Base-by-base conservation (phyloP, 2,888 invertebrate genomes). In the Aelia acuminata region DNA sequence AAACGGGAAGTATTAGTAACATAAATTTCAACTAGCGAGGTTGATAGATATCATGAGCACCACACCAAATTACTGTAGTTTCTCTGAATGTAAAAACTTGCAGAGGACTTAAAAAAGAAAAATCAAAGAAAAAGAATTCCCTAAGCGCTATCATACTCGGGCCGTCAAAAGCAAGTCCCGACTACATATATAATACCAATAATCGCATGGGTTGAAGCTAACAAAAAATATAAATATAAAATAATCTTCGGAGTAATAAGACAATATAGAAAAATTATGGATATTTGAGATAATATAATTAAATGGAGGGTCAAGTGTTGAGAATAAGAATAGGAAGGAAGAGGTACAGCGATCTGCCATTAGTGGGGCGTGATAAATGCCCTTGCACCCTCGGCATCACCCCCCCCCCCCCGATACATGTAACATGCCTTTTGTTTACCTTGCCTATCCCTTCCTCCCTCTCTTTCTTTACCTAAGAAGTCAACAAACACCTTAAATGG, bases 381-480 rank as follows among this genome's bases (percentile, higher is more conserved):
- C 22, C 80, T 43, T n/a, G n/a, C 22, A 80, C 80, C 43, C 75
- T 43, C 8, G 7, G 43, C 75, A 75, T 39, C 70, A 31, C 7
- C n/a, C n/a, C n/a, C n/a, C n/a, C n/a, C 31, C 39, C 80, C 43
- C 80, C 43, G 39, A 80, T 80, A 80, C 80, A 80, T 80, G 20
- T 80, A 80, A 39, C 80, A 80, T 80, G 39, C 39, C 80, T 80
- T 80, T 80, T 80, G 80, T 80, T 80, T 80, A 80, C 43, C 80
- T 80, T n/a, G 43, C 63, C 80, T 43, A 80, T 39, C 63, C 80
- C n/a, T 43, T 39, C 43, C 80, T 13, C 7, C 43, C 43, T 80
- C 43, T 1, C 80, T n/a, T 10, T 39, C n/a, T 11, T 63, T 31
- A 31, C 31, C 63, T 63, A 20, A 63, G 63, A 31, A 63, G 63